phyloP scores from a whole-genome alignment of 1,140 invertebrate species.

The Holcopasites calliopsidis region DNA sequence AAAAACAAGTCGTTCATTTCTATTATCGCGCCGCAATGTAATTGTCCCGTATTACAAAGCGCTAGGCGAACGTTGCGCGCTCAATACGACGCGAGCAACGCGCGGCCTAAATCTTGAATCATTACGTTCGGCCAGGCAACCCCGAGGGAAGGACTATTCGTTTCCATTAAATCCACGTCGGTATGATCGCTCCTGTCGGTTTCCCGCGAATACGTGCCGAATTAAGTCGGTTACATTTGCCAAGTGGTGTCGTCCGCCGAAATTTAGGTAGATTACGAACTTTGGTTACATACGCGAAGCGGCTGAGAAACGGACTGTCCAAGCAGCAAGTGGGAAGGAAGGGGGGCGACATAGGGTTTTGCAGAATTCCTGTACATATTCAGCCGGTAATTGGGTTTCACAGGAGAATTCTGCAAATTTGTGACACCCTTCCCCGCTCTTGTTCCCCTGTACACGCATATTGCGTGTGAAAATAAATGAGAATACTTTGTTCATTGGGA shows the following conservation, averaged over 20 bases:
- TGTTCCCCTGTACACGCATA: too few species aligned
- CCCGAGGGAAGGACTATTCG: conserved; percentile 53
- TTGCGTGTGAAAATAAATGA: background rate
- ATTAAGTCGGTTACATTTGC: conserved; percentile 50
- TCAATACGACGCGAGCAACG: conserved; percentile 2
- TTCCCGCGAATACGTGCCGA: conserved; percentile 27
- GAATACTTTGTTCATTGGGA: background rate
- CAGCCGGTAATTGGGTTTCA: conserved; percentile 40
- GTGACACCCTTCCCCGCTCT: background rate
- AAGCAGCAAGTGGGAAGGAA: too few species aligned
- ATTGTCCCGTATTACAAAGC: conserved; percentile 23
- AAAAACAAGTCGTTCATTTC: conserved; percentile 34
- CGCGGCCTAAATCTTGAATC: conserved; percentile 26
- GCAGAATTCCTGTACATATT: conserved; percentile 21
- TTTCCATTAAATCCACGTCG: conserved; percentile 53
- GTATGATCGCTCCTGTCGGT: conserved; percentile 43
- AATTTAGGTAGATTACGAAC: conserved; percentile 59
- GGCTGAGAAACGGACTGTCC: background rate
- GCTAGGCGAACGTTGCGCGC: background rate
- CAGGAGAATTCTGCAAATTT: background rate
- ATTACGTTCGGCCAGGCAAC: background rate
- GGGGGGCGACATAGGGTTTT: background rate
- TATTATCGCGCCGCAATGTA: conserved; percentile 10
- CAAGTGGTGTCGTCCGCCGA: background rate
- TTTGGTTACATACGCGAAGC: conserved; percentile 42